Conservation (phyloP, 2,113 vertebrate species). For the Cairina moschata region DNA sequence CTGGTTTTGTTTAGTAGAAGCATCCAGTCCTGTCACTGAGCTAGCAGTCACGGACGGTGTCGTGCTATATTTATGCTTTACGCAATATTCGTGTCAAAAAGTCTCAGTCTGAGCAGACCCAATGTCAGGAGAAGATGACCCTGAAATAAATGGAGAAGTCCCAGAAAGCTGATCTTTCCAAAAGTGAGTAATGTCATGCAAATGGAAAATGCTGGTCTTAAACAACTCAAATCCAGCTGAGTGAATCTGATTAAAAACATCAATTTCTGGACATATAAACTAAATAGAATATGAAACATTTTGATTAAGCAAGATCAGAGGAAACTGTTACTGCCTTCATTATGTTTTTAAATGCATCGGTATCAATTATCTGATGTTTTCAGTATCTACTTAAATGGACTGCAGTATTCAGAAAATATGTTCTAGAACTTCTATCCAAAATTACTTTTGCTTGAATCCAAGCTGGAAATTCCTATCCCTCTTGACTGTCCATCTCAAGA, state of each 20-base stretch:
- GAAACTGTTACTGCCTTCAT: neutral
- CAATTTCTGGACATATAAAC: neutral
- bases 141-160: conserved; percentile 25
- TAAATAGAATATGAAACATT: neutral
- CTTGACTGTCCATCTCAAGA: neutral
- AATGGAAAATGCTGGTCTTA: conserved; percentile 31
- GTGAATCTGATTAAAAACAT: conserved; percentile 26
- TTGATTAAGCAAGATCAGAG: neutral
- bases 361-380: neutral
- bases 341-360: neutral
- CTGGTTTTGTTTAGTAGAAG: conserved; percentile 51
- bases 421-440: neutral
- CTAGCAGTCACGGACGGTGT: neutral
- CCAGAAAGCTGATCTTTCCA: conserved; percentile 25
- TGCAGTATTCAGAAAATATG: neutral
- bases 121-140: neutral
- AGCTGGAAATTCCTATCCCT: neutral
- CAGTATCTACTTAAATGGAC: neutral
- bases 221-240: neutral
- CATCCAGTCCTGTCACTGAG: neutral
- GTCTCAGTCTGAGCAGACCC: conserved; percentile 14
- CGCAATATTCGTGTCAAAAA: conserved; percentile 9
- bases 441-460: neutral
- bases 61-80: conserved; percentile 19
- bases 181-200: conserved; percentile 43